A percentile compares a stretch with the other conserved stretches of the same genome.
Evolutionary conservation across 2,113 vertebrate genomes (phyloP).

Genomic region (Thamnophis sirtalis): DNA sequence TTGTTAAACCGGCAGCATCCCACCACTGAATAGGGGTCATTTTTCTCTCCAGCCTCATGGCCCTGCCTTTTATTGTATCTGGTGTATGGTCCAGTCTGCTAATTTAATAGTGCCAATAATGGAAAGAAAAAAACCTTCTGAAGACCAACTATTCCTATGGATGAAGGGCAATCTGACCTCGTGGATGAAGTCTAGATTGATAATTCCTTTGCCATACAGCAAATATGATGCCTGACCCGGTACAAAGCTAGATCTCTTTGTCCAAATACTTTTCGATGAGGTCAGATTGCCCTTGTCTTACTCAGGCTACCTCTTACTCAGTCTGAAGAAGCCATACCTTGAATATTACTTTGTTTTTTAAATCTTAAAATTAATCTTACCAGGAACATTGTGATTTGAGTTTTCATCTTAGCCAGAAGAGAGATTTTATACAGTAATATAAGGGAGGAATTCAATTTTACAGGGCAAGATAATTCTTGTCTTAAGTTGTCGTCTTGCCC

Average conservation of each 20-base stretch:
- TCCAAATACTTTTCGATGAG: neutral
- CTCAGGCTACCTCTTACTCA: neutral
- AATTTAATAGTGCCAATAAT: neutral
- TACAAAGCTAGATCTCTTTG: neutral
- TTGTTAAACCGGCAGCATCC: too few species aligned
- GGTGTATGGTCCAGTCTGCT: neutral
- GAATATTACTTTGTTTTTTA: neutral
- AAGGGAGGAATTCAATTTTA: neutral
- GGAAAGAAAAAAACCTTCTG: too few species aligned
- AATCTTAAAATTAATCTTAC: neutral
- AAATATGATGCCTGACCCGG: too few species aligned
- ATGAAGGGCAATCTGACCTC: neutral
- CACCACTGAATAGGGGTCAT: neutral
- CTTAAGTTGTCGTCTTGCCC: fast-evolving
- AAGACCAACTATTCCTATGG: neutral
- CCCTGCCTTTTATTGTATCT: neutral
- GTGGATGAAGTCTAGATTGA: neutral
- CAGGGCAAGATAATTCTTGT: fast-evolving
- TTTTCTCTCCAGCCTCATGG: neutral
- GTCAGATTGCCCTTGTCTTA: neutral
- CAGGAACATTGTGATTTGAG: neutral
- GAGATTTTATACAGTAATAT: neutral
- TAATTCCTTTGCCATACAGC: neutral
- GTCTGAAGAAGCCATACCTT: neutral
- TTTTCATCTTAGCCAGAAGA: neutral